Evolutionary conservation across 2,797 vertebrate species (phyloP).

Genomic region (Pogoniulus pusillus): DNA sequence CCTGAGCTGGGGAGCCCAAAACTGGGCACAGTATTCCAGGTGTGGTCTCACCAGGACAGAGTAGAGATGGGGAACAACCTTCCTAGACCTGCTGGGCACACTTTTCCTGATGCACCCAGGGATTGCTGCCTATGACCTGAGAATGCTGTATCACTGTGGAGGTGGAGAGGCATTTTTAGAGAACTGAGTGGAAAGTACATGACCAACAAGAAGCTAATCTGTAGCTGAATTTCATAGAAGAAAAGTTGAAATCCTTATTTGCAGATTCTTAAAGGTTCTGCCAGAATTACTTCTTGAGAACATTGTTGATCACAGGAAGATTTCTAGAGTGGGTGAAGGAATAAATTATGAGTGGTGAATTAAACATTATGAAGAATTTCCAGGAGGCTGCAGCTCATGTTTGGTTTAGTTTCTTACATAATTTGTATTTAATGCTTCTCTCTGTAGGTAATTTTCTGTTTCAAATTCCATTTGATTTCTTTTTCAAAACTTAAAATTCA

Average conservation of each 20-base stretch:
- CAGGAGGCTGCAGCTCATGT: neutral
- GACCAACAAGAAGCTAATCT: neutral
- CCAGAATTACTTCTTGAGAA: neutral
- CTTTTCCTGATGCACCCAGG: too few relatives aligned
- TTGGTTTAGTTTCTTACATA: neutral
- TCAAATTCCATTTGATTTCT: neutral
- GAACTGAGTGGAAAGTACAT: neutral
- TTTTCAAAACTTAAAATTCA: neutral
- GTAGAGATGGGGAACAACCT: too few relatives aligned
- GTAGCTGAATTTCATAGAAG: neutral
- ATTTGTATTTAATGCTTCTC: neutral
- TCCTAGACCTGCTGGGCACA: too few relatives aligned
- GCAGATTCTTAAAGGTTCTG: neutral
- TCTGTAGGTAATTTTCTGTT: neutral
- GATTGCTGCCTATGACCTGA: accelerated
- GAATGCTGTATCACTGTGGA: neutral
- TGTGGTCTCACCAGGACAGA: too few relatives aligned
- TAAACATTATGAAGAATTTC: neutral
- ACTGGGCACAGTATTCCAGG: too few relatives aligned
- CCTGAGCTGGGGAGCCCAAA: too few relatives aligned
- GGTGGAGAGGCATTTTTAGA: neutral
- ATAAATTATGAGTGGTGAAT: neutral
- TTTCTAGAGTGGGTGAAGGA: neutral
- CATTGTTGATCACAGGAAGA: neutral
- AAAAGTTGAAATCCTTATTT: neutral